A percentile compares a stretch with the other conserved stretches of the same genome.
phyloP scores from a whole-genome alignment of 2,888 invertebrate species.

The Drosophila seclusa region DNA sequence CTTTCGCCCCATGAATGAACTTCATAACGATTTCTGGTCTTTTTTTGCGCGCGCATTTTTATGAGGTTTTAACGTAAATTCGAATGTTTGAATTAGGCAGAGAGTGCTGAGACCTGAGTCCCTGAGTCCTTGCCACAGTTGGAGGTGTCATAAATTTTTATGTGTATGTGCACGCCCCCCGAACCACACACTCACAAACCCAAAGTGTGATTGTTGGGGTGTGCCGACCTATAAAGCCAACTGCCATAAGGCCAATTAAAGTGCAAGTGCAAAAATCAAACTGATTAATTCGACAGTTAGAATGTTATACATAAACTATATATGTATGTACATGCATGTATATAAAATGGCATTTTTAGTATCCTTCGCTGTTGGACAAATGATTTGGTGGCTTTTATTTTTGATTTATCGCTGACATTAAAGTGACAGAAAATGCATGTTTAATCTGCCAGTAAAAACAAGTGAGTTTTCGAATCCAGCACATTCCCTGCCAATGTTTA shows the following conservation, averaged over 20 bases:
- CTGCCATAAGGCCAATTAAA: conserved; percentile 41
- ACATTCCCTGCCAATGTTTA: not conserved
- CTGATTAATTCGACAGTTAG: conserved; percentile 51
- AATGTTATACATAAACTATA: not conserved
- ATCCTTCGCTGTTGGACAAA: conserved; percentile 5
- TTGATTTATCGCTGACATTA: conserved; percentile 29
- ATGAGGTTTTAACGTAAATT: conserved; percentile 70
- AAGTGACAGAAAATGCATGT: not conserved
- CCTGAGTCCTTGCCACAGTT: conserved; percentile 37
- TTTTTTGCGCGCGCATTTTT: conserved; percentile 55
- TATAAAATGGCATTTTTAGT: conserved; percentile 21
- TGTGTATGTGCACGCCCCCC: conserved; percentile 26
- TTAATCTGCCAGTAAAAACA: not conserved
- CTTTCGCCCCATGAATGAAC: conserved; percentile 37
- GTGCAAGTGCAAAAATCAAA: conserved; percentile 49
- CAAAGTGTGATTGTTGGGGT: conserved; percentile 27
- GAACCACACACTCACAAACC: not conserved
- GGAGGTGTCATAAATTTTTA: conserved; percentile 66
- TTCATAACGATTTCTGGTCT: conserved; percentile 49
- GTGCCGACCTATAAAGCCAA: conserved; percentile 18
- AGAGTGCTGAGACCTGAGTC: conserved; percentile 11
- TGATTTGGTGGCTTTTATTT: conserved; percentile 4
- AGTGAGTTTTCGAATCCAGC: not conserved
- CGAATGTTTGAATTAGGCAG: conserved; percentile 66
- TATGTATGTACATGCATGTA: not conserved